Evolutionary conservation across 2,113 vertebrate genomes (phyloP), one percentile per base, ranked within the genome.

Genomic region (Globicephala melas): DNA sequence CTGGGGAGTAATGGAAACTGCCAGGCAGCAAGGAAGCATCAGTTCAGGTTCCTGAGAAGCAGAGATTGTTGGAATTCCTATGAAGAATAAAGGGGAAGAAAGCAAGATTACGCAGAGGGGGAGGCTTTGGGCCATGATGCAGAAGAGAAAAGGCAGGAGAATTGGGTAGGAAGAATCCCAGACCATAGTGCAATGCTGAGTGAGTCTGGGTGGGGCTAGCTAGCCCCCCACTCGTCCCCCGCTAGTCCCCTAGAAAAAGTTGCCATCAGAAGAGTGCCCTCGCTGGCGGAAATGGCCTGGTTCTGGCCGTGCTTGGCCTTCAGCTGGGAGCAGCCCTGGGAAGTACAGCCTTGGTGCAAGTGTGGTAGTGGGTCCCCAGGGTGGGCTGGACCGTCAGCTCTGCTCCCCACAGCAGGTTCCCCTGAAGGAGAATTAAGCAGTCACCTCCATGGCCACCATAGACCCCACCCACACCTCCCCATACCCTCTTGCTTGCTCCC

Each of bases 181-280:
- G 68, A 38, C 5, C 0, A 0, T 0, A 20, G 28, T 5, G 2
- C 5, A 14, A 31, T 9, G 80, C 3, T 25, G 53, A 85, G 71
- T 4, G 1, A 62, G 21, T 70, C 91, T 79, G 63, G 63, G 33
- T 5, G 15, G 53, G 80, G 41, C 50, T 63, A 11, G 33, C 53
- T 65, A 23, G 63, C 6, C 21, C 44, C 38, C 13, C 0, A 0
- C 50, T 55, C 0, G 2, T 17, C n/a, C 55, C 70, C 71, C 28
- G 18, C 47, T 68, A 23, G 65, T 14, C 3, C 41, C 47, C 47
- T 47, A 17, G 50, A 74, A 41, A 70, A 92, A 31, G 23, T 14
- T 63, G 77, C 76, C 53, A 36, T 21, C 14, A 31, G 15, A 79
- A 38, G 44, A 50, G 70, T 33, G 13, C 41, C 38, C 36, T 53